Conservation (phyloP, 2,113 vertebrate species). For the Geococcyx californianus region DNA sequence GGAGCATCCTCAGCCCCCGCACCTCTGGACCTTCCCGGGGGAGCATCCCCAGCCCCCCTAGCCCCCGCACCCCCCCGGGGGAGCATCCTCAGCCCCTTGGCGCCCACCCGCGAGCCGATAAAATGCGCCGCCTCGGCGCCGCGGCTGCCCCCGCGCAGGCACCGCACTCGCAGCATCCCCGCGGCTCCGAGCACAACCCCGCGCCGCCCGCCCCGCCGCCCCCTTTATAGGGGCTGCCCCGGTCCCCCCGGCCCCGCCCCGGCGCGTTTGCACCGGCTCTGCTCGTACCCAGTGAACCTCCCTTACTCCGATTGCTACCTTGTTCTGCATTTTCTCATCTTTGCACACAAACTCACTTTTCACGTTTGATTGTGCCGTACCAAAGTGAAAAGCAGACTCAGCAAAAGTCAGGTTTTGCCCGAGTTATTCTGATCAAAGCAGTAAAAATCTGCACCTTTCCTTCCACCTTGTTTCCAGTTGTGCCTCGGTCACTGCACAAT, state of each 20-base stretch:
- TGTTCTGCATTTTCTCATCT: neutral
- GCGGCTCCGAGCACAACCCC: too few species aligned
- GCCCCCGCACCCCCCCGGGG: too few species aligned
- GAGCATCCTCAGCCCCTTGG: too few species aligned
- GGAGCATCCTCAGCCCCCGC: neutral
- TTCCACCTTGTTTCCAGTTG: neutral
- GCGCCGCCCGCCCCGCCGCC: too few species aligned
- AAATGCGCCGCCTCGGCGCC: too few species aligned
- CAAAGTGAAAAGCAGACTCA: neutral
- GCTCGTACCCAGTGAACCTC: neutral
- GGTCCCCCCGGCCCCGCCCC: too few species aligned
- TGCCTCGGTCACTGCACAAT: neutral
- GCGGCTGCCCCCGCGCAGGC: too few species aligned
- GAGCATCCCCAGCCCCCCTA: too few species aligned
- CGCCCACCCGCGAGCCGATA: too few species aligned
- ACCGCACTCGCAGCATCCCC: too few species aligned
- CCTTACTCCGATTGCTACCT: neutral
- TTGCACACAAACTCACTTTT: neutral
- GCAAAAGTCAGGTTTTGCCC: neutral
- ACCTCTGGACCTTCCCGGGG: too few species aligned
- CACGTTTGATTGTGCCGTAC: neutral
- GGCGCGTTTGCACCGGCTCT: neutral
- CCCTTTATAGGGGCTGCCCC: too few species aligned
- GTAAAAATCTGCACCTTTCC: neutral
- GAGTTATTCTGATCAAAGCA: neutral